Evolutionary conservation across 2,888 invertebrate species (phyloP), one percentile per base, ranked within the genome.

Genomic region (Elysia crispata): DNA sequence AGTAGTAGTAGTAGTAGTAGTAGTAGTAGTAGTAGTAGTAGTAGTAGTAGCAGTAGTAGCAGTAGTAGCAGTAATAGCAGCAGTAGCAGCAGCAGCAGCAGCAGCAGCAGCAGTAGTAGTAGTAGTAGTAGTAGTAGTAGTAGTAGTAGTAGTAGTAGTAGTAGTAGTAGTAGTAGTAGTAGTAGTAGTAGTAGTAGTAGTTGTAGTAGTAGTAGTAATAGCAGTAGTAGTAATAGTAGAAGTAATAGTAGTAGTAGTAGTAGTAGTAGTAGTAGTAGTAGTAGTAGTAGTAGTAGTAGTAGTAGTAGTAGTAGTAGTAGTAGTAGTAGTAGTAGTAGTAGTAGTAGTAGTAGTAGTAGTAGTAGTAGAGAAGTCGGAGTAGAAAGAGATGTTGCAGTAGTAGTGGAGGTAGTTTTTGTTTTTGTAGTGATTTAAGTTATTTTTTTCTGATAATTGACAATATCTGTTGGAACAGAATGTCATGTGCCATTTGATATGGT

Each of bases 251-350:
- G n/a, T n/a, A 54, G 54, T 54, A 54, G 54, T 54, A 54, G 54
- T 54, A 54, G 66, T 66, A n/a, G 66, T 23, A 66, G 66, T n/a
- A 25, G 28, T 66, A 66, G 28, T 66, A 54, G 54, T 54, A 54
- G 54, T 54, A 54, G 54, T 54, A 54, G 54, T 54, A 54, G 54
- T 54, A 54, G 54, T 54, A 54, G 54, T 54, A 54, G 54, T 54
- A 54, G 54, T 54, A 54, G 54, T 54, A 54, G 54, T 54, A 54
- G 54, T 54, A 54, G 54, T 15, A 54, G 54, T 54, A 54, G 54
- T 54, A 54, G 54, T 54, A 54, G 54, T 54, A 54, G 54, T 54
- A 54, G 54, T 15, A 54, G 54, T 54, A 54, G 54, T 54, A 54
- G 54, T 54, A 54, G 54, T 54, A 54, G 54, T 54, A 54, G 54